These are phyloP conservation scores for Meleagris gallopavo DNA, from an alignment of 2,113 vertebrate species.

Conservation along the genomic window DNA sequence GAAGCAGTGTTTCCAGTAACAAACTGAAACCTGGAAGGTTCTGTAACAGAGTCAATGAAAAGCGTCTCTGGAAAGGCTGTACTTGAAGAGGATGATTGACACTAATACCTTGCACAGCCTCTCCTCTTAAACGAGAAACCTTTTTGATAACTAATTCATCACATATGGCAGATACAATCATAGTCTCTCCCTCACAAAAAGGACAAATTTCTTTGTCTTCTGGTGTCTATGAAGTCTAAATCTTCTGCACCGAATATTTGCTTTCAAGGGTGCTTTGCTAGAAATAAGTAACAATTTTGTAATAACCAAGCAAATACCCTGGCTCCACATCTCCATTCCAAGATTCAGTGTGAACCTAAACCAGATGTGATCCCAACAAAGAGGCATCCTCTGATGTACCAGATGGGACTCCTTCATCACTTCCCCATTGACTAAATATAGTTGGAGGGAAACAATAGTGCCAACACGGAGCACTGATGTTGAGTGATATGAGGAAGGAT, in stretches of 20 bases:
- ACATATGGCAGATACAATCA: background rate
- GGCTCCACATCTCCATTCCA: conserved; percentile 36
- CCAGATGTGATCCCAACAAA: conserved; percentile 51
- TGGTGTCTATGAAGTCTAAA: background rate
- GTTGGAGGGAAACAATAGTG: background rate
- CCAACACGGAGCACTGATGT: background rate
- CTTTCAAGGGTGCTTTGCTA: conserved; percentile 40
- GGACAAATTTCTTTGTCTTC: background rate
- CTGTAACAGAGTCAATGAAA: background rate
- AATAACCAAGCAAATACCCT: conserved; percentile 32
- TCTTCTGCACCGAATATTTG: conserved; percentile 17
- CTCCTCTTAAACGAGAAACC: background rate
- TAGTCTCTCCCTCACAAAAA: background rate
- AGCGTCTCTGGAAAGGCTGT: background rate
- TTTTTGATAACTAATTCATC: background rate
- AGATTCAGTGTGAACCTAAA: conserved; percentile 57
- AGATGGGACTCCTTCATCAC: conserved; percentile 26
- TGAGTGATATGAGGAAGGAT: background rate
- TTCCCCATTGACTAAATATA: conserved; percentile 28
- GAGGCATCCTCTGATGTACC: conserved; percentile 36
- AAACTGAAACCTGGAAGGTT: background rate
- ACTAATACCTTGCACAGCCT: background rate
- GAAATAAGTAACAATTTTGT: conserved; percentile 54
- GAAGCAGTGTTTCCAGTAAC: background rate
- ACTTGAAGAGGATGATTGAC: background rate